Percentiles rank a stretch among this genome's conserved stretches.
These are phyloP conservation scores for Chironex yamaguchii DNA, from an alignment of 30 jellyfish, hydroid and myxozoan genomes.

Conservation along the genomic window DNA sequence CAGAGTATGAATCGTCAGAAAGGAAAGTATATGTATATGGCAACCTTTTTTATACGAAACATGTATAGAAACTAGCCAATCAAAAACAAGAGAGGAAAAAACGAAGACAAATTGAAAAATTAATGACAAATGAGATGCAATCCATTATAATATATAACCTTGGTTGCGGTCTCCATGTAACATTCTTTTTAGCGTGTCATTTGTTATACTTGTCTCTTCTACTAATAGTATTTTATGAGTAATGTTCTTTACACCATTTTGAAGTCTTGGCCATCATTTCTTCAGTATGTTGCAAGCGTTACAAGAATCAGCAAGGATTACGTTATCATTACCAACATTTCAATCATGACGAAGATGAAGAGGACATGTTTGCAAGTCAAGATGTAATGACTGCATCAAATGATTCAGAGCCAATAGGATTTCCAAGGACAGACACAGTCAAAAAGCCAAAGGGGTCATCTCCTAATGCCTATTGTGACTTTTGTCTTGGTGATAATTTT, in stretches of 20 bases:
- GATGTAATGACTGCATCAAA: slow-evolving; percentile 39
- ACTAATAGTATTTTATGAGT: not conserved
- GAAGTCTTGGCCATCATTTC: not conserved
- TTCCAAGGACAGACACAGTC: slow-evolving; percentile 59
- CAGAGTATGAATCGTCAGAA: not conserved
- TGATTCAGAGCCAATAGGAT: slow-evolving; percentile 9
- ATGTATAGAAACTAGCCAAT: no score
- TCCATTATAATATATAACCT: no score
- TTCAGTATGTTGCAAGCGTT: slow-evolving; percentile 89
- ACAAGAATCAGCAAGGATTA: slow-evolving; percentile 93
- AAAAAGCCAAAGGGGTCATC: slow-evolving; percentile 73
- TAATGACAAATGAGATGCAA: no score
- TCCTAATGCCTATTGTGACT: slow-evolving; percentile 90
- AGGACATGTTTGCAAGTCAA: slow-evolving; percentile 2
- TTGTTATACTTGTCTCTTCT: no score
- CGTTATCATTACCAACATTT: slow-evolving; percentile 94
- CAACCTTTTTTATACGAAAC: not conserved
- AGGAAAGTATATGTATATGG: not conserved
- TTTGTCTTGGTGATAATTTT: slow-evolving; percentile 91
- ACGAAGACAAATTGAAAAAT: no score
- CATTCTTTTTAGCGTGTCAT: no score
- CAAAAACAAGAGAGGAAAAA: no score
- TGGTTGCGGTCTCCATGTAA: no score
- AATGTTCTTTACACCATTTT: not conserved
- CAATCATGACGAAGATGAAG: slow-evolving; percentile 90